Conservation (phyloP, 2,113 vertebrate species). For the Dicrurus megarhynchus region DNA sequence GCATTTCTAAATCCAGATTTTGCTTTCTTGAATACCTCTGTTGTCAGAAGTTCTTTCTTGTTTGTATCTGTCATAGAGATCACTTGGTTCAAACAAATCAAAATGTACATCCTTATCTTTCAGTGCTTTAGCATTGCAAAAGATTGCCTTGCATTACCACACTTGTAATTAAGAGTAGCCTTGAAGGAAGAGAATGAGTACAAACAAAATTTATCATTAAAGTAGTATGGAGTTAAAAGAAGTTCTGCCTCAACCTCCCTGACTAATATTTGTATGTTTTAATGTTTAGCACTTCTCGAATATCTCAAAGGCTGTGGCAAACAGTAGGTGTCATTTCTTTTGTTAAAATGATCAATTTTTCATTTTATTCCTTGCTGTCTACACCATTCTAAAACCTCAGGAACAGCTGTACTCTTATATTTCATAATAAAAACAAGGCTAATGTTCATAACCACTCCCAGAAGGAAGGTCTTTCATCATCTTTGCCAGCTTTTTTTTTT, state of each 20-base stretch:
- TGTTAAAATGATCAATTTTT: neutral
- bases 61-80: neutral
- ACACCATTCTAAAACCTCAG: neutral
- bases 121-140: conserved; percentile 26
- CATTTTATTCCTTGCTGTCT: neutral
- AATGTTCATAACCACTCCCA: neutral
- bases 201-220: neutral
- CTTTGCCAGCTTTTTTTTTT: neutral
- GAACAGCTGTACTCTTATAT: neutral
- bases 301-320: neutral
- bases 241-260: neutral
- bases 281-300: neutral
- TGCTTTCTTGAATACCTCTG: neutral
- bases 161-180: neutral
- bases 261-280: neutral
- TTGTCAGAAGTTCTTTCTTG: neutral
- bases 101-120: neutral
- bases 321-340: neutral
- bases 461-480: neutral
- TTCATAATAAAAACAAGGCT: neutral
- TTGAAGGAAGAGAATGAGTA: neutral
- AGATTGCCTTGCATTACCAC: neutral
- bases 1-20: neutral
- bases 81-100: neutral
- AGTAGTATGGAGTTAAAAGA: neutral